Evolutionary conservation across 2,797 vertebrate genomes (phyloP).

Genomic region (Enteromius unitaeniatus): DNA sequence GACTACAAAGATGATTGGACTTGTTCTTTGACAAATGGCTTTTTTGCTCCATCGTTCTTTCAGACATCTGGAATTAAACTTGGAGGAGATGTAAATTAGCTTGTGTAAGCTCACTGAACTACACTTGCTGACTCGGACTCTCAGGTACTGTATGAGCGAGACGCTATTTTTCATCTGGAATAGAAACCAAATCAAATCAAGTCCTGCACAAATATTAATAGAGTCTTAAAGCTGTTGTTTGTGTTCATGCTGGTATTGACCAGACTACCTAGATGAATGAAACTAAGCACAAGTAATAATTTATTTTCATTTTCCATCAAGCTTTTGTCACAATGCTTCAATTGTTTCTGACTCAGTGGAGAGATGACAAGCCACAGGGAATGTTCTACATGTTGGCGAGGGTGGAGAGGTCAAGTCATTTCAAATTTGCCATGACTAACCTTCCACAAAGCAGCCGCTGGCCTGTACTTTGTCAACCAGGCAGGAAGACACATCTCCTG

Average conservation of each 20-base stretch:
- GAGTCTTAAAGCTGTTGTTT: neutral
- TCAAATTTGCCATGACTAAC: constrained; percentile 50
- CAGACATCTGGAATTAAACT: neutral
- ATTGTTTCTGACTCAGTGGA: constrained; percentile 17
- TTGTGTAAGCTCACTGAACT: neutral
- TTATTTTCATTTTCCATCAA: neutral
- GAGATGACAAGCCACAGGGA: constrained; percentile 25
- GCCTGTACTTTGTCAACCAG: constrained; percentile 62
- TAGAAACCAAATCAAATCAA: neutral
- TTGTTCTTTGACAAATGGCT: neutral
- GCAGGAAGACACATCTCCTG: constrained; percentile 56
- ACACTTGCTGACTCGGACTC: neutral
- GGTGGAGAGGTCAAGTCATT: constrained; percentile 53
- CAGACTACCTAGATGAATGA: neutral
- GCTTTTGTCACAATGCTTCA: neutral
- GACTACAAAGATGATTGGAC: constrained; percentile 20
- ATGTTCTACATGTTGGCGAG: constrained; percentile 38
- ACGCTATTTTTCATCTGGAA: neutral
- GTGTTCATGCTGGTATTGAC: neutral
- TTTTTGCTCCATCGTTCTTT: constrained; percentile 1
- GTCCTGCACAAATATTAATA: neutral
- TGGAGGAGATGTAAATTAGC: constrained; percentile 3
- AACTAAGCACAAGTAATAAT: neutral
- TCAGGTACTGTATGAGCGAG: neutral
- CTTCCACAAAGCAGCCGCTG: constrained; percentile 41